A percentile compares a stretch with the other conserved stretches of the same genome.
Conservation (phyloP, 2,113 vertebrate genomes). For the Thamnophis sirtalis region DNA sequence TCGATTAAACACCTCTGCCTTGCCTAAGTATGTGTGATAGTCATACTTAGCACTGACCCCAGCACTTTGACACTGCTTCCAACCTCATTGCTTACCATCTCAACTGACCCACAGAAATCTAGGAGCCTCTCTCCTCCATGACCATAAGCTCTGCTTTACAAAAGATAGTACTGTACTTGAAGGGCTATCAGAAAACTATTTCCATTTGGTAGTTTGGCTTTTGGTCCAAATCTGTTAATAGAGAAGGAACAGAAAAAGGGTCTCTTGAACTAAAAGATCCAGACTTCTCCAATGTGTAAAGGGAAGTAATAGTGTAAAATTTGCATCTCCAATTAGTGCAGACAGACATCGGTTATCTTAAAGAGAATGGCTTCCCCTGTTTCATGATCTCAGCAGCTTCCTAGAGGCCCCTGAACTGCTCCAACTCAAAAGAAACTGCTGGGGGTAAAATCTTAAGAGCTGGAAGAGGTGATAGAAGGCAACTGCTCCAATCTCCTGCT, state of each 20-base stretch:
- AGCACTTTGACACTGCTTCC: neutral
- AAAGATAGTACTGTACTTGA: neutral
- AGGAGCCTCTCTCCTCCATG: neutral
- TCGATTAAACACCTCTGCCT: neutral
- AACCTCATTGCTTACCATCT: neutral
- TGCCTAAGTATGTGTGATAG: neutral
- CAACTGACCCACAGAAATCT: neutral
- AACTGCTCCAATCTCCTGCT: neutral
- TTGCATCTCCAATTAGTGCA: neutral
- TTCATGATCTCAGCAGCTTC: neutral
- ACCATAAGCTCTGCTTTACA: neutral
- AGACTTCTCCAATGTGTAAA: neutral
- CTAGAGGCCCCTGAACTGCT: neutral
- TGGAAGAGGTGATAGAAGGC: neutral
- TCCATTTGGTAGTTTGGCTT: neutral
- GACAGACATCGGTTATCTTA: neutral
- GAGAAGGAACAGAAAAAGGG: neutral
- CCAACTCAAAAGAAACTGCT: neutral
- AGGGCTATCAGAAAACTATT: neutral
- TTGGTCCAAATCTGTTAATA: neutral
- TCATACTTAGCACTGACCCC: neutral
- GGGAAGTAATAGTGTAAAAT: neutral
- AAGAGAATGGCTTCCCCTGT: neutral
- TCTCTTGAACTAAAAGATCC: neutral
- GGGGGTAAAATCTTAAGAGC: neutral